Evolutionary conservation across 2,113 vertebrate genomes (phyloP), one percentile per base, ranked within the genome.

Genomic region (Sylvia atricapilla): DNA sequence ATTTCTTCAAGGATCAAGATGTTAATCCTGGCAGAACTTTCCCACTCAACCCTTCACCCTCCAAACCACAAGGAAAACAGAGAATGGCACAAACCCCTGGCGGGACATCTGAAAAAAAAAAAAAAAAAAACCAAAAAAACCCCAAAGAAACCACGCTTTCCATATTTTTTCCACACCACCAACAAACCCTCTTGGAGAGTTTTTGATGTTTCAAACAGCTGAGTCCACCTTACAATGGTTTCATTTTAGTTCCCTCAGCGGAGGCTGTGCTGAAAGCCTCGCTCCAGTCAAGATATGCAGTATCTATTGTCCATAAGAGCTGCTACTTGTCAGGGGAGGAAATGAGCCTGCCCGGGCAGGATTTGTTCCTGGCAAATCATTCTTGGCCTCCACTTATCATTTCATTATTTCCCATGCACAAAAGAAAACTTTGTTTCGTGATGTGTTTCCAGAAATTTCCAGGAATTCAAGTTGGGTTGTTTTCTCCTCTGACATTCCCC

Each of bases 351-450:
- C 46, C 70, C 77, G 11, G 1, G 76, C 79, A 93, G 41, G 79
- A 92, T 95, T 93, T 92, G 72, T 94, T 96, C 95, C 92, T 89
- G 89, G 64, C 76, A 88, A 94, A 86, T 84, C 76, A 70, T 92
- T 92, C 89, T 92, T 88, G 94, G 92, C 86, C 52, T 92, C 76
- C 43, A 80, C 92, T 94, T 95, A 90, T 78, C 72, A 43, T 70
- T 90, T 86, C 72, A 77, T 89, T 90, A 59, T 86, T 94, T 92
- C 83, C 72, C 79, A 81, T 47, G 28, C 60, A 93, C 60, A 89
- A 89, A 96, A 94, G 64, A 89, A 89, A 95, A 73, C 64, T 81
- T 87, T 88, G 59, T 95, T 92, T 74, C 62, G 6, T 64, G 59
- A 25, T 59, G 86, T 78, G 79, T 87, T 95, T 83, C 75, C 58